phyloP scores from a whole-genome alignment of 2,797 vertebrate genomes.

The Cossypha heuglini region DNA sequence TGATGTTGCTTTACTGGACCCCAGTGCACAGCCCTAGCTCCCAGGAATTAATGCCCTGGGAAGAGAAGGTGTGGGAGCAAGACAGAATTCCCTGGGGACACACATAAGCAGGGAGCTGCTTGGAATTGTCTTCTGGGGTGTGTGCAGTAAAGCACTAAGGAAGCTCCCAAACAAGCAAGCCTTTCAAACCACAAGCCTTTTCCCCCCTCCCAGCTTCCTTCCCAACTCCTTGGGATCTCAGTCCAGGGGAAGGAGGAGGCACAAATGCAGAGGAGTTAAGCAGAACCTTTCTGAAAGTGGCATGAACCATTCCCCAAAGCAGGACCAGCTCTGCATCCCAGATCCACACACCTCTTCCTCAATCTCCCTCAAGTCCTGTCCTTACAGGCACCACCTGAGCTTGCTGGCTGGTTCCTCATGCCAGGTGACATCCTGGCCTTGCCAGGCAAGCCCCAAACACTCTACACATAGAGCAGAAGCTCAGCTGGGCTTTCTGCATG shows the following conservation, averaged over 20 bases:
- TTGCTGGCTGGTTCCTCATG: not conserved
- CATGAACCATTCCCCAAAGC: fast-evolving
- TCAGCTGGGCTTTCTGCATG: not conserved
- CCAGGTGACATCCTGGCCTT: not conserved
- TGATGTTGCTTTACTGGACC: not conserved
- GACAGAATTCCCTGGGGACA: fast-evolving
- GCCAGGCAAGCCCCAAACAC: not conserved
- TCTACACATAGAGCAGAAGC: not conserved
- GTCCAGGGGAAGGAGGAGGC: not conserved
- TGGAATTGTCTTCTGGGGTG: not conserved
- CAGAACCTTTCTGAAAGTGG: not conserved
- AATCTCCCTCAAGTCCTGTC: not conserved
- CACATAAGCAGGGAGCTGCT: not conserved
- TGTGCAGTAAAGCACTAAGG: fast-evolving
- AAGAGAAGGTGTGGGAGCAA: not conserved
- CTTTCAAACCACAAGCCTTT: not conserved
- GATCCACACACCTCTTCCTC: fast-evolving
- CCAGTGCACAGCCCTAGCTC: not conserved
- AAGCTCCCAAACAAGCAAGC: not conserved
- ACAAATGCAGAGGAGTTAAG: not conserved
- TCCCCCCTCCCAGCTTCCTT: not conserved
- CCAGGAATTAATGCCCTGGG: not conserved
- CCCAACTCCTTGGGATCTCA: not conserved
- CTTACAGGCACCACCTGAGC: not conserved
- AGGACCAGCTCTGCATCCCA: not conserved